These are phyloP conservation scores for Drosophila putrida DNA, from an alignment of 2,888 invertebrate genomes.

Conservation along the genomic window DNA sequence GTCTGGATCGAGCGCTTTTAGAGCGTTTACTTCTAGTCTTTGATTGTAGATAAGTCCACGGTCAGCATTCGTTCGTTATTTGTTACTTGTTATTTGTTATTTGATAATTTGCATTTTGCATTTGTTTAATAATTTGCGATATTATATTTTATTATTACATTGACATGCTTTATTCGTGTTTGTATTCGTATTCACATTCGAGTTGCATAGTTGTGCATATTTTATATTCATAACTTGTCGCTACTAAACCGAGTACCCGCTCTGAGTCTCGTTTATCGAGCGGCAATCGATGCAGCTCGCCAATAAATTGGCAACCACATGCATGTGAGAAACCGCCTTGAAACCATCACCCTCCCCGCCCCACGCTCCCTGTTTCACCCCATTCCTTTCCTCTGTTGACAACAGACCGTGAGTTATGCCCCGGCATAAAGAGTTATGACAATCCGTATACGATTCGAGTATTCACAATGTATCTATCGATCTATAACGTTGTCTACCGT, in stretches of 20 bases:
- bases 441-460: constrained; percentile 49
- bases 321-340: constrained; percentile 64
- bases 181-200: constrained; percentile 39
- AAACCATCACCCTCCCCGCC: constrained; percentile 36
- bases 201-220: constrained; percentile 80
- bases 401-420: constrained; percentile 45
- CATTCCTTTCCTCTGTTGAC: constrained; percentile 7
- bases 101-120: constrained; percentile 47
- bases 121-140: constrained; percentile 80
- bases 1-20: constrained; percentile 69
- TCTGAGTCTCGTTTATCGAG: constrained; percentile 67
- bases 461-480: constrained; percentile 32
- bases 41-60: constrained; percentile 65
- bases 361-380: background rate
- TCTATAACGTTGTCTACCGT: constrained; percentile 32
- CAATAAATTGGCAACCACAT: constrained; percentile 74
- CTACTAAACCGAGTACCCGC: constrained; percentile 42
- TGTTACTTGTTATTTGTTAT: background rate
- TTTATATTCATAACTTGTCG: constrained; percentile 82
- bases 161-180: constrained; percentile 77
- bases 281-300: constrained; percentile 77
- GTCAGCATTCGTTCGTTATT: constrained; percentile 32
- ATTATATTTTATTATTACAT: constrained; percentile 77
- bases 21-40: constrained; percentile 80
- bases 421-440: constrained; percentile 74